Percentiles rank a stretch among this genome's conserved stretches.
Conservation (phyloP, 2,888 invertebrate genomes). For the Thymelicus sylvestris region DNA sequence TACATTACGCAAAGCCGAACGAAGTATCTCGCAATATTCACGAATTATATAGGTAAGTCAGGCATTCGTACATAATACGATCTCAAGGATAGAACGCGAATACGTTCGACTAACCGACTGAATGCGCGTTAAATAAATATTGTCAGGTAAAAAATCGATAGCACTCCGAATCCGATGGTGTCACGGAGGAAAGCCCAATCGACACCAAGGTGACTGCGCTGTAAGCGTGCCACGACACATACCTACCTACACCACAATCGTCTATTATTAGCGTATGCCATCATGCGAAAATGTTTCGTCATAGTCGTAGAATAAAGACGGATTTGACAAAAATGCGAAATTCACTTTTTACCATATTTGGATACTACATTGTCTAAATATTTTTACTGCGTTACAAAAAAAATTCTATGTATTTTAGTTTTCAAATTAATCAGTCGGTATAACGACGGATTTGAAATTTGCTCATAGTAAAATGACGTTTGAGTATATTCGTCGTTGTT, state of each 20-base stretch:
- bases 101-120: conserved; percentile 9
- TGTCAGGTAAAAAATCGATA: conserved; percentile 32
- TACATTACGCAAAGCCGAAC: conserved; percentile 55
- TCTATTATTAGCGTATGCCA: conserved; percentile 71
- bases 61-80: conserved; percentile 18
- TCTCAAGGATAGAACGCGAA: conserved; percentile 27
- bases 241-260: conserved; percentile 48
- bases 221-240: conserved; percentile 42
- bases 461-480: too few species aligned
- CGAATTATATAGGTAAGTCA: conserved; percentile 8
- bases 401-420: too few species aligned
- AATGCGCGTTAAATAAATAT: conserved; percentile 17
- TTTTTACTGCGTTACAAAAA: too few species aligned
- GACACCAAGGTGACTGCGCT: conserved; percentile 71
- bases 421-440: too few species aligned
- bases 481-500: too few species aligned
- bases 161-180: conserved; percentile 25
- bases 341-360: too few species aligned
- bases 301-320: too few species aligned
- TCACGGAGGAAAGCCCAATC: conserved; percentile 58
- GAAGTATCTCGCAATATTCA: conserved; percentile 39
- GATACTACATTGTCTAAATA: too few species aligned
- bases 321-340: too few species aligned
- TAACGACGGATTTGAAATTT: too few species aligned
- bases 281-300: conserved; percentile 70